A percentile compares a stretch with the other conserved stretches of the same genome.
These are phyloP conservation scores for Prochilodus magdalenae DNA, from an alignment of 2,113 vertebrate genomes.

Conservation along the genomic window DNA sequence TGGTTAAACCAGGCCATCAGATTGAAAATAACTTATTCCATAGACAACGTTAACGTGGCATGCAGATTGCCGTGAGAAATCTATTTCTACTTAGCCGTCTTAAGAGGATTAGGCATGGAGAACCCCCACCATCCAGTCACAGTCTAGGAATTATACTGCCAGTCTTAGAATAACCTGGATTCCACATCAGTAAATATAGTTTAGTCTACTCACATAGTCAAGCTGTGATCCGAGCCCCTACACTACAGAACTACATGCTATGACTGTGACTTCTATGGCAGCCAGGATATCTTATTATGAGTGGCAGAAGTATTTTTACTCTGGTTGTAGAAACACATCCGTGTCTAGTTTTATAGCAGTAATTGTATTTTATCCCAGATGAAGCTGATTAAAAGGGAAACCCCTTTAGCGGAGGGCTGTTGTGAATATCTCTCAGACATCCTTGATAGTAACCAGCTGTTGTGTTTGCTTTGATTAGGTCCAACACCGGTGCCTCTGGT, in stretches of 20 bases:
- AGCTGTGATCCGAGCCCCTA: too few relatives aligned
- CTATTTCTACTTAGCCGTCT: conserved; percentile 53
- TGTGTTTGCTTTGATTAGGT: conserved; percentile 71
- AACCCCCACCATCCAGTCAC: conserved; percentile 43
- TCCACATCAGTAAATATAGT: neutral
- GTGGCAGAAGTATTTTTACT: neutral
- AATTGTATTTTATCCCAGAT: neutral
- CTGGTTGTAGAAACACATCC: neutral
- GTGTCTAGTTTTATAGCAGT: neutral
- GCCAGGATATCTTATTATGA: neutral
- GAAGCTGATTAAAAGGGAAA: neutral
- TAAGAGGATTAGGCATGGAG: conserved; percentile 65
- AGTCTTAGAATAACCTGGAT: neutral
- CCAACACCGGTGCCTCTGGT: conserved; percentile 43
- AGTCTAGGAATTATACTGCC: neutral
- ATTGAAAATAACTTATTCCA: conserved; percentile 49
- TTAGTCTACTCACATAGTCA: neutral
- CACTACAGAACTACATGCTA: neutral
- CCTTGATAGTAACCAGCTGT: conserved; percentile 49
- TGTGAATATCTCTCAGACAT: conserved; percentile 27
- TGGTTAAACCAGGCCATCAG: neutral
- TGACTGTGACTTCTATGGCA: neutral
- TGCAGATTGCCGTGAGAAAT: conserved; percentile 50
- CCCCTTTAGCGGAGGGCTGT: neutral
- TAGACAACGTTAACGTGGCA: conserved; percentile 53